These are phyloP conservation scores for Ispidina picta DNA, from an alignment of 2,797 vertebrate genomes.

Conservation along the genomic window DNA sequence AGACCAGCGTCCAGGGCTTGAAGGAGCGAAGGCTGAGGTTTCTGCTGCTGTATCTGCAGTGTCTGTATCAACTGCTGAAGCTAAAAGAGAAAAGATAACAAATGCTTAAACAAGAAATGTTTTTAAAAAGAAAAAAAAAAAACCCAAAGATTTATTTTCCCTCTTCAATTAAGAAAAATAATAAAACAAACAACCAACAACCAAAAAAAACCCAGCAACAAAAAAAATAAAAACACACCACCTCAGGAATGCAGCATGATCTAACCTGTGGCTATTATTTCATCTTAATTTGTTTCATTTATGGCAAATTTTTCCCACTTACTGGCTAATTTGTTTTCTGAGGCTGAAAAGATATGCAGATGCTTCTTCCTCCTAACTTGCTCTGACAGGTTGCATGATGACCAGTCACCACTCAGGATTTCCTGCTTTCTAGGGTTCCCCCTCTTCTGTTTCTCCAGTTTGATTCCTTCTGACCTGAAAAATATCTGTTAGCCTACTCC, in stretches of 20 bases:
- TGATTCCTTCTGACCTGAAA: constrained; percentile 68
- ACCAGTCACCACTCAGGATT: constrained; percentile 60
- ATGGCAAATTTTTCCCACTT: constrained; percentile 45
- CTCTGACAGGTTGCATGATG: constrained; percentile 62
- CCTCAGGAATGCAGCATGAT: neutral
- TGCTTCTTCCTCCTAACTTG: constrained; percentile 62
- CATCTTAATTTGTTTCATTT: constrained; percentile 16
- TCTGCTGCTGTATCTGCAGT: constrained; percentile 97
- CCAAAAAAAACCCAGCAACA: neutral
- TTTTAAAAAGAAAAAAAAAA: neutral
- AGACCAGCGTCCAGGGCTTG: constrained; percentile 96
- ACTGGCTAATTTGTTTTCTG: constrained; percentile 63
- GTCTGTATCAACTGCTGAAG: constrained; percentile 97
- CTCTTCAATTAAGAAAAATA: neutral
- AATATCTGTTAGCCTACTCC: constrained; percentile 65
- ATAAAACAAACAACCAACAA: no score
- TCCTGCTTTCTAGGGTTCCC: constrained; percentile 57
- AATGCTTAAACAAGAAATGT: neutral
- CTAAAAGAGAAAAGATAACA: constrained; percentile 69
- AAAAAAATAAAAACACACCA: neutral
- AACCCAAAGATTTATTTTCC: neutral
- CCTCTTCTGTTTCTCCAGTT: constrained; percentile 64
- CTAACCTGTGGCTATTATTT: constrained; percentile 15
- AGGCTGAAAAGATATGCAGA: constrained; percentile 55
- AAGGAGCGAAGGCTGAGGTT: constrained; percentile 95